Percentiles rank a stretch among this genome's conserved stretches.
phyloP scores from a whole-genome alignment of 2,888 invertebrate species.

The Athalia rosae region DNA sequence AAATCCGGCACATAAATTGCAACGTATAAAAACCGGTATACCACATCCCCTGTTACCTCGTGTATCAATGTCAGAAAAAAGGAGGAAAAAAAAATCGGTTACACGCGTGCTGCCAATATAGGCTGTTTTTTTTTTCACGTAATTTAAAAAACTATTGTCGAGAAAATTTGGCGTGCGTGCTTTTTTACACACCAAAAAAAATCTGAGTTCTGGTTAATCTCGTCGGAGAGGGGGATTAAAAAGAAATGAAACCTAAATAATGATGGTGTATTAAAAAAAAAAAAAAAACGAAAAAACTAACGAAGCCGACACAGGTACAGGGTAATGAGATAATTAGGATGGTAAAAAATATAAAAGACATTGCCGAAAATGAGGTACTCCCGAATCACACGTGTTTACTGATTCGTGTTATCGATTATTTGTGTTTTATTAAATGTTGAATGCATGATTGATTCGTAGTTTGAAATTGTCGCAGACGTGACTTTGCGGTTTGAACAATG shows the following conservation, averaged over 20 bases:
- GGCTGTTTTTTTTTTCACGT: slow-evolving; percentile 2
- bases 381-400: too few relatives aligned
- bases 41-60: slow-evolving; percentile 10
- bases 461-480: neutral
- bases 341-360: too few relatives aligned
- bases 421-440: neutral
- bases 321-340: neutral
- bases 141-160: slow-evolving; percentile 11
- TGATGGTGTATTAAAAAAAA: slow-evolving; percentile 3
- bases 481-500: slow-evolving; percentile 17
- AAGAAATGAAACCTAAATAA: slow-evolving; percentile 9
- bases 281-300: slow-evolving; percentile 47
- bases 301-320: slow-evolving; percentile 8
- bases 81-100: slow-evolving; percentile 18
- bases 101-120: slow-evolving; percentile 22
- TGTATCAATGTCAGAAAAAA: slow-evolving; percentile 31
- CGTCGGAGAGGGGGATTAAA: too few relatives aligned
- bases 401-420: neutral
- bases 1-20: slow-evolving; percentile 43
- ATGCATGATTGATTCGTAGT: neutral
- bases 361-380: too few relatives aligned
- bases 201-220: neutral
- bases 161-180: neutral
- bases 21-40: slow-evolving; percentile 32
- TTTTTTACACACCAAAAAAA: neutral